A percentile compares a stretch with the other conserved stretches of the same genome.
Conservation (phyloP, 64 coral and sea anemone species). For the Anthopleura sola region DNA sequence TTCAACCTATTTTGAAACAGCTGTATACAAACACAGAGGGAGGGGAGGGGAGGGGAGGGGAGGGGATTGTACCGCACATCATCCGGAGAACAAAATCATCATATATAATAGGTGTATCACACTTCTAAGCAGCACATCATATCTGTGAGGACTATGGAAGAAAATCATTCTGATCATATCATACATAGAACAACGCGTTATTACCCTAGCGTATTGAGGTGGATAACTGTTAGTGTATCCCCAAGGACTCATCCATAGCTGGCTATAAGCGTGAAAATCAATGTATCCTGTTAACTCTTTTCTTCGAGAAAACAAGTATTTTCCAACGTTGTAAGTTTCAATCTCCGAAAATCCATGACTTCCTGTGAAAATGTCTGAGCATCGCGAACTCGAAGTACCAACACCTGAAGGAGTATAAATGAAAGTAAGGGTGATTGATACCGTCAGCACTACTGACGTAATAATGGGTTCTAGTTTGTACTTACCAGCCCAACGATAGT, state of each 20-base stretch:
- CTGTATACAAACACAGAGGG: background rate
- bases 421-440: background rate
- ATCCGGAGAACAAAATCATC: too few species aligned
- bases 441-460: background rate
- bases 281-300: constrained; percentile 78
- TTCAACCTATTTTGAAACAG: too few species aligned
- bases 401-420: constrained; percentile 34
- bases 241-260: constrained; percentile 93
- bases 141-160: too few species aligned
- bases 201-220: constrained; percentile 37
- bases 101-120: too few species aligned
- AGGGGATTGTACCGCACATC: too few species aligned
- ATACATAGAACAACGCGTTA: too few species aligned
- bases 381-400: constrained; percentile 42
- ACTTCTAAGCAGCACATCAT: too few species aligned
- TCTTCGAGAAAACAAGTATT: constrained; percentile 51
- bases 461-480: background rate
- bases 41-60: too few species aligned
- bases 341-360: constrained; percentile 78
- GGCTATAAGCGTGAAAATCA: constrained; percentile 88
- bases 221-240: constrained; percentile 62
- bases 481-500: constrained; percentile 72
- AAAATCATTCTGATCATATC: too few species aligned
- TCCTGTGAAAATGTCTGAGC: constrained; percentile 76
- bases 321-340: constrained; percentile 71